Conservation (phyloP, 2,113 vertebrate species). For the Trichechus manatus region DNA sequence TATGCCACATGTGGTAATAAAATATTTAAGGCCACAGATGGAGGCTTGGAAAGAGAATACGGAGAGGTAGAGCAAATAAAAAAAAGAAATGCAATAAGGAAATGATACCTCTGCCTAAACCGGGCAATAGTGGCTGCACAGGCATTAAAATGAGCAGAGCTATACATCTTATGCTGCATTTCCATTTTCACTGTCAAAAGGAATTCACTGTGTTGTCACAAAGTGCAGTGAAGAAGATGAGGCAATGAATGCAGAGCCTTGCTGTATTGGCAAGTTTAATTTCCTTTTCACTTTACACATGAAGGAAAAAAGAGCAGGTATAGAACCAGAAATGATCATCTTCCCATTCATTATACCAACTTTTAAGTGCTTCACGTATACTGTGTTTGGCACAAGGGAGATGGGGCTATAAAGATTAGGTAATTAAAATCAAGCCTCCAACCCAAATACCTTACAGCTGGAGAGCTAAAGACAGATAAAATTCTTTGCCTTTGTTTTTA, state of each 20-base stretch:
- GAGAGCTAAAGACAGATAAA: slow-evolving; percentile 41
- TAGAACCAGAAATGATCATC: background rate
- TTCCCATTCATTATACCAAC: slow-evolving; percentile 17
- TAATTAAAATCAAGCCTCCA: slow-evolving; percentile 58
- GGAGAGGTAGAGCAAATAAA: slow-evolving; percentile 41
- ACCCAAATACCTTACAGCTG: slow-evolving; percentile 31
- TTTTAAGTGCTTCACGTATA: slow-evolving; percentile 19
- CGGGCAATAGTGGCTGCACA: background rate
- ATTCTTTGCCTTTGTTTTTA: slow-evolving; percentile 14
- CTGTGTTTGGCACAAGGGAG: slow-evolving; percentile 41
- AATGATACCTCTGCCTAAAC: background rate
- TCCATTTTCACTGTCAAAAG: slow-evolving; percentile 3
- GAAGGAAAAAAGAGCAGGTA: background rate
- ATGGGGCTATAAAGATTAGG: background rate
- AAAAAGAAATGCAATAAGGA: background rate
- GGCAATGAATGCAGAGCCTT: background rate
- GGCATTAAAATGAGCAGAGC: background rate
- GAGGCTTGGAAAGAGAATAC: slow-evolving; percentile 26
- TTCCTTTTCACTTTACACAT: slow-evolving; percentile 51
- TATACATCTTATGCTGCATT: background rate
- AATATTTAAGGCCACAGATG: slow-evolving; percentile 74
- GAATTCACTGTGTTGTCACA: background rate
- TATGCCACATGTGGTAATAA: slow-evolving; percentile 42
- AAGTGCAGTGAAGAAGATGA: slow-evolving; percentile 37
- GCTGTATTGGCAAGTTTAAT: slow-evolving; percentile 8